These are phyloP conservation scores for Liolophura sinensis DNA, from an alignment of 1,140 invertebrate species.

Conservation along the genomic window DNA sequence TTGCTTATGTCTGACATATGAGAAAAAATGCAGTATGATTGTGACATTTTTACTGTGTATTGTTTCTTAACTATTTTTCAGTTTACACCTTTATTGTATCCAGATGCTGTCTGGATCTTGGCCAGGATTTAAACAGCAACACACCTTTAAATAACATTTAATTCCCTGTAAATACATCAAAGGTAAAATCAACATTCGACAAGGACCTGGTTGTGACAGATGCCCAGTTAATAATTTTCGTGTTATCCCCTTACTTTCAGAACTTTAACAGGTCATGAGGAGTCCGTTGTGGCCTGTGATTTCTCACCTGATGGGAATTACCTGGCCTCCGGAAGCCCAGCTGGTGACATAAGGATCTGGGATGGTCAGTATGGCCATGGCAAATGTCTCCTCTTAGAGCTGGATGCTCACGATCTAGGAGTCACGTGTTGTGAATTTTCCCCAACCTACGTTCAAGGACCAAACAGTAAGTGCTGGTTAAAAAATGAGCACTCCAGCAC, in stretches of 20 bases:
- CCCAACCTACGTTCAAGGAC: conserved; percentile 51
- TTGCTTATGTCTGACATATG: too few species aligned
- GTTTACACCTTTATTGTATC: too few species aligned
- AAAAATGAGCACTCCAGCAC: too few species aligned
- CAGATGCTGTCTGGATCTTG: too few species aligned
- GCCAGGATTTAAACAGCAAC: too few species aligned
- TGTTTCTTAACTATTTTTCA: too few species aligned
- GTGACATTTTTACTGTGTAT: too few species aligned
- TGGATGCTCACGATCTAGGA: conserved; percentile 77
- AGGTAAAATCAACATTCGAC: too few species aligned
- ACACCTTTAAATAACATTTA: too few species aligned
- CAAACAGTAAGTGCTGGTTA: not conserved
- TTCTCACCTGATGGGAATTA: conserved; percentile 72
- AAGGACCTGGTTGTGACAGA: not conserved
- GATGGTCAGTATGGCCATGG: conserved; percentile 60
- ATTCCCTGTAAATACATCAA: too few species aligned
- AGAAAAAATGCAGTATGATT: too few species aligned
- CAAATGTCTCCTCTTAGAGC: conserved; percentile 57
- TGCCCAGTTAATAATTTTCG: not conserved
- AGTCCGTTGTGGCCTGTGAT: conserved; percentile 65
- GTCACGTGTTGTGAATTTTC: conserved; percentile 71
- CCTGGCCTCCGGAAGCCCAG: conserved; percentile 69
- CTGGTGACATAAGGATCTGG: conserved; percentile 71
- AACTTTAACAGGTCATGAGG: conserved; percentile 70
- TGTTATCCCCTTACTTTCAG: conserved; percentile 53